These are phyloP conservation scores for Dascillus cervinus DNA, from an alignment of 2,888 invertebrate species.

Conservation along the genomic window DNA sequence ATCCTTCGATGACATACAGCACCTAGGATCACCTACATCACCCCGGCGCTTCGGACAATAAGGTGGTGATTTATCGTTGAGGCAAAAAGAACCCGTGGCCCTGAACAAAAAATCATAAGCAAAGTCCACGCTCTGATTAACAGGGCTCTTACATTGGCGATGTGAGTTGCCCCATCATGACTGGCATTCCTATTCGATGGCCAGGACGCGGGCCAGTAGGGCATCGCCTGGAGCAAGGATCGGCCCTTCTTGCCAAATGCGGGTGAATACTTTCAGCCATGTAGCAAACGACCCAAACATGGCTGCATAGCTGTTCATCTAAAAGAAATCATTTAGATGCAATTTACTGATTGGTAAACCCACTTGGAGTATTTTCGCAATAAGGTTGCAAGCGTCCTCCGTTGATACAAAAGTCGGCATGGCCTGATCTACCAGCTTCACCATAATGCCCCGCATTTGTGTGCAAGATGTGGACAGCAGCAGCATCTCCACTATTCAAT, in stretches of 20 bases:
- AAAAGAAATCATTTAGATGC: not conserved
- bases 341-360: not conserved
- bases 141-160: constrained; percentile 61
- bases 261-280: constrained; percentile 68
- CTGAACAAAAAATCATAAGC: constrained; percentile 35
- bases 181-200: constrained; percentile 48
- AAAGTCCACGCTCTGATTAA: no score
- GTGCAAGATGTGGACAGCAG: constrained; percentile 69
- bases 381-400: constrained; percentile 71
- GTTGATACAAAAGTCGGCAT: constrained; percentile 74
- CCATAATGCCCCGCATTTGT: constrained; percentile 76
- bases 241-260: constrained; percentile 48
- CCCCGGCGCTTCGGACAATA: constrained; percentile 56
- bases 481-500: constrained; percentile 65
- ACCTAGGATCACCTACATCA: constrained; percentile 56
- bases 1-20: constrained; percentile 42
- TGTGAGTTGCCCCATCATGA: constrained; percentile 64
- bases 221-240: constrained; percentile 67
- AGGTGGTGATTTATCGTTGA: constrained; percentile 56
- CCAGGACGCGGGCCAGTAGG: constrained; percentile 54
- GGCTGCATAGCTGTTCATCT: constrained; percentile 68
- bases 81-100: constrained; percentile 62
- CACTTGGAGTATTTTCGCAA: constrained; percentile 63
- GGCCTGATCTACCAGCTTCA: constrained; percentile 63
- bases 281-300: constrained; percentile 73